phyloP scores from a whole-genome alignment of 1,140 invertebrate genomes.

The Theocolax elegans region DNA sequence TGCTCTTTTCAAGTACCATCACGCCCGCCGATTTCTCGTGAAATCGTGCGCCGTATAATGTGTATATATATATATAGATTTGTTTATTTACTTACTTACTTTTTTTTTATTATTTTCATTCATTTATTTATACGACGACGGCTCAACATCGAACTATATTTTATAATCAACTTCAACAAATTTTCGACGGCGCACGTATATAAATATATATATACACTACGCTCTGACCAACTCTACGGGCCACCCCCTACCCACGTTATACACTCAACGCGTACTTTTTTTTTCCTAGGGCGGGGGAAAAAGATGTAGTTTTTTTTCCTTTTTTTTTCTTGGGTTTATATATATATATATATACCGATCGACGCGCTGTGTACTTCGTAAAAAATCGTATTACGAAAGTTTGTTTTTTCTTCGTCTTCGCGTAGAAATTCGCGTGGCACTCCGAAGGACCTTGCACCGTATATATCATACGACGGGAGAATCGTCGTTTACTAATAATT shows the following conservation, averaged over 20 bases:
- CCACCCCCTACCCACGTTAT: not conserved
- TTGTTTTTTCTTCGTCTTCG: not conserved
- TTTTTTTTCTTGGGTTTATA: constrained; percentile 21
- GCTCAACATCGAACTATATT: constrained; percentile 38
- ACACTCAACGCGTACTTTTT: not conserved
- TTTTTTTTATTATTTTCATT: too few relatives aligned
- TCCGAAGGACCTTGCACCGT: constrained; percentile 29
- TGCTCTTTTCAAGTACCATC: constrained; percentile 54
- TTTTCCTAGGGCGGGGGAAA: not conserved
- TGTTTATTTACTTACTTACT: too few relatives aligned
- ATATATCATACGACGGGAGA: too few relatives aligned
- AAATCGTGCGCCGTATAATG: constrained; percentile 7
- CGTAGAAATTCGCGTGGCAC: not conserved
- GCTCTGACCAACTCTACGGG: constrained; percentile 10
- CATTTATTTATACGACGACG: too few relatives aligned
- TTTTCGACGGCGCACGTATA: constrained; percentile 42
- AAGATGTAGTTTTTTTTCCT: too few relatives aligned
- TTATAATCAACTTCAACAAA: constrained; percentile 54
- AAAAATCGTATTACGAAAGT: constrained; percentile 24
- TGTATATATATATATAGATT: too few relatives aligned
- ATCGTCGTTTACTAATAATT: too few relatives aligned
- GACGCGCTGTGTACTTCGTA: constrained; percentile 14
- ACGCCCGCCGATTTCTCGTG: constrained; percentile 37
- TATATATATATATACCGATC: too few relatives aligned
- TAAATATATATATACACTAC: constrained; percentile 31